Conservation (phyloP, 2,888 invertebrate species). For the Chrysina gloriosa region DNA sequence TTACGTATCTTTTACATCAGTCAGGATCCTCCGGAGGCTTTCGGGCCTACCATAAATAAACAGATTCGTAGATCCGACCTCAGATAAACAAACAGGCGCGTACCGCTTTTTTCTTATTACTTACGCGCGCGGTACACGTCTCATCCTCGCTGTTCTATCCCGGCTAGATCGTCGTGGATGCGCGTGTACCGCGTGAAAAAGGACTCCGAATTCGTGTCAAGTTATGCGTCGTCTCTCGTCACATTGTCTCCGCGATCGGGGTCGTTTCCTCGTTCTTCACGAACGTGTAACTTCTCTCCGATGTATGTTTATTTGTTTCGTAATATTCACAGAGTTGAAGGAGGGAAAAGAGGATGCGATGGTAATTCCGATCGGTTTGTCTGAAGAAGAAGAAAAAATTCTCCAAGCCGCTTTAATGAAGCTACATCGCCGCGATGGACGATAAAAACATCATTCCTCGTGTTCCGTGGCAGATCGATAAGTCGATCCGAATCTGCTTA, state of each 20-base stretch:
- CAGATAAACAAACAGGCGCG: constrained; percentile 20
- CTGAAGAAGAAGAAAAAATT: no score
- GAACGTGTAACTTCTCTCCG: background rate
- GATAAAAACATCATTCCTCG: no score
- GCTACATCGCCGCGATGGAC: no score
- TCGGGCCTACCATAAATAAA: constrained; percentile 16
- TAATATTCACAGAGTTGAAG: background rate
- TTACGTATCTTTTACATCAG: constrained; percentile 4
- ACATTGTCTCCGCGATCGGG: constrained; percentile 3
- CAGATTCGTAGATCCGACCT: background rate
- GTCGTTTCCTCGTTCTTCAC: constrained; percentile 17
- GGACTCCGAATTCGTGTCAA: background rate
- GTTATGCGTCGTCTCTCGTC: constrained; percentile 5
- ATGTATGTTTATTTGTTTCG: background rate
- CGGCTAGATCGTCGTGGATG: no score
- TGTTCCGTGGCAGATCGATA: no score
- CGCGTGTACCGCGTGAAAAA: background rate
- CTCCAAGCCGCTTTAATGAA: background rate
- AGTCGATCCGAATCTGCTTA: no score
- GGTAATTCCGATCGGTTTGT: background rate
- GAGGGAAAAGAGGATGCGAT: background rate
- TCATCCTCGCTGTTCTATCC: no score
- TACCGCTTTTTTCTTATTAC: constrained; percentile 1
- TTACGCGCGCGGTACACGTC: background rate
- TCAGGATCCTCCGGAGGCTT: background rate